Conservation (phyloP, 2,797 vertebrate species). For the Pseudochirops corinnae region DNA sequence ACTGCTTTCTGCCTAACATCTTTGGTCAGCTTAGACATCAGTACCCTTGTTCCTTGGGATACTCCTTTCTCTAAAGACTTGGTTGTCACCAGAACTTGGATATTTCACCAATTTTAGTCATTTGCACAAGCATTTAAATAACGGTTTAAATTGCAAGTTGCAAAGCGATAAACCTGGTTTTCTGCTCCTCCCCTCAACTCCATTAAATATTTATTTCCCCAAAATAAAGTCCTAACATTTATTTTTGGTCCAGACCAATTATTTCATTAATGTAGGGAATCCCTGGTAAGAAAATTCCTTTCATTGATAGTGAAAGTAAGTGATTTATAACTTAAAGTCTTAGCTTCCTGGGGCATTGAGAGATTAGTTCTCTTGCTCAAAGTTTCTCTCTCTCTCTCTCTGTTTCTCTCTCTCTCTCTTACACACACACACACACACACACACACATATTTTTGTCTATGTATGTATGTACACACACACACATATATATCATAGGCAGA, state of each 20-base stretch:
- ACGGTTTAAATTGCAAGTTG: background rate
- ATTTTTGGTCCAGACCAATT: background rate
- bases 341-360: background rate
- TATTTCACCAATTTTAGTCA: background rate
- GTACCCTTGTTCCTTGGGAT: background rate
- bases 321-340: background rate
- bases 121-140: background rate
- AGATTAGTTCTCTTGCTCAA: background rate
- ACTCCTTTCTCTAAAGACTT: background rate
- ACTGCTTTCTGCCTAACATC: conserved; percentile 27
- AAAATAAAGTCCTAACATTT: background rate
- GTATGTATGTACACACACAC: background rate
- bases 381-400: background rate
- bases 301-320: background rate
- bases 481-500: background rate
- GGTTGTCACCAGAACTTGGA: background rate
- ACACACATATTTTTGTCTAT: background rate
- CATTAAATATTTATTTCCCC: background rate
- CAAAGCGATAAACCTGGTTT: background rate
- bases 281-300: background rate
- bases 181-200: background rate
- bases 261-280: background rate
- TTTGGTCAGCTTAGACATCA: background rate
- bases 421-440: background rate
- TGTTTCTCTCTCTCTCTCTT: too few relatives aligned